Conservation (phyloP, 2,888 invertebrate genomes). For the Amblyteles armatorius region DNA sequence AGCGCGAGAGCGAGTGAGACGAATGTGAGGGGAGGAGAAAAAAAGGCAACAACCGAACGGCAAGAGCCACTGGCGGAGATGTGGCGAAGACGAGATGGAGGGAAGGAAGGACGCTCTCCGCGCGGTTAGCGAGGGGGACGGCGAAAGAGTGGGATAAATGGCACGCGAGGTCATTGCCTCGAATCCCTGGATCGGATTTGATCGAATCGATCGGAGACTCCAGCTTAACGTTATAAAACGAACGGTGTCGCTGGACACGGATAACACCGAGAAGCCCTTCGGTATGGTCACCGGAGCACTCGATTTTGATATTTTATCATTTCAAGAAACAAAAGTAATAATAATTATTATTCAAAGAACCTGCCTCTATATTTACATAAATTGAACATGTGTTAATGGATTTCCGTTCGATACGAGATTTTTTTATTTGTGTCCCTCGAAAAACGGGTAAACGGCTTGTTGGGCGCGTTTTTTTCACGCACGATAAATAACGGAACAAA, state of each 20-base stretch:
- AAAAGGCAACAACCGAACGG: slow-evolving; percentile 37
- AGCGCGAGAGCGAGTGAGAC: background rate
- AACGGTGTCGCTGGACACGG: slow-evolving; percentile 1
- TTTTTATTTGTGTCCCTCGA: too few relatives aligned
- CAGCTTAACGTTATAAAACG: slow-evolving; percentile 39
- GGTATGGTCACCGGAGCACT: background rate
- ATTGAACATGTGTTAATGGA: background rate
- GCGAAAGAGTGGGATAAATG: slow-evolving; percentile 79
- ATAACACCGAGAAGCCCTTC: background rate
- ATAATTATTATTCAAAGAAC: background rate
- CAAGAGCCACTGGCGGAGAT: slow-evolving; percentile 27
- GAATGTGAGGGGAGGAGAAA: background rate
- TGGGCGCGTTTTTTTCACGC: too few relatives aligned
- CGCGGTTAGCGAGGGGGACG: slow-evolving; percentile 57
- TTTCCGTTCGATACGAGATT: too few relatives aligned
- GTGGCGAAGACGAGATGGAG: slow-evolving; percentile 43
- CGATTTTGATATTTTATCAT: background rate
- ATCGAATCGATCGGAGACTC: slow-evolving; percentile 77
- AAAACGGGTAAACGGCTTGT: too few relatives aligned
- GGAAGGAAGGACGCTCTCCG: slow-evolving; percentile 44
- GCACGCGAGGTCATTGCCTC: slow-evolving; percentile 84
- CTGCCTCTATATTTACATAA: background rate
- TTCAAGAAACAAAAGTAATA: background rate
- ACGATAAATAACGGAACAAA: too few relatives aligned
- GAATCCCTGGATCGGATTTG: slow-evolving; percentile 80